Conservation (phyloP, 2,113 vertebrate species). For the Okapia johnstoni region DNA sequence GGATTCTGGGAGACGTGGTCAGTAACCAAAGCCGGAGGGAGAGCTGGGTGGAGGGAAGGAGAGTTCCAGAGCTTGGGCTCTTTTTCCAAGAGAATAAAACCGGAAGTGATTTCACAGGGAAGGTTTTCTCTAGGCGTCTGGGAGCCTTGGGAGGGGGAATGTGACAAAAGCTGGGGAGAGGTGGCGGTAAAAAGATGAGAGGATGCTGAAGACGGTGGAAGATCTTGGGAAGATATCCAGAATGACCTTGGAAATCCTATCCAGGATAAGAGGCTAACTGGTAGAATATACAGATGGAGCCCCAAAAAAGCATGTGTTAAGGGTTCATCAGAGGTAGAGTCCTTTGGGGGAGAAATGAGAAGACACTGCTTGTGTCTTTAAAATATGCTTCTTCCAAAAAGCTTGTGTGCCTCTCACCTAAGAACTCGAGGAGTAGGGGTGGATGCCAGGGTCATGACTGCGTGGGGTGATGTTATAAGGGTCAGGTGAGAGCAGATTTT, state of each 20-base stretch:
- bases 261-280: background rate
- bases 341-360: background rate
- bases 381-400: background rate
- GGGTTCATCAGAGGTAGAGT: background rate
- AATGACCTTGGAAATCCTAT: background rate
- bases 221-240: background rate
- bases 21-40: slow-evolving; percentile 49
- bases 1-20: slow-evolving; percentile 57
- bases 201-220: background rate
- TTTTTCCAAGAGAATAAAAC: slow-evolving; percentile 54
- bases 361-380: background rate
- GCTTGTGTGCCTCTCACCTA: background rate
- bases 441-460: background rate
- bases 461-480: background rate
- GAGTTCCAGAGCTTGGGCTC: slow-evolving; percentile 43
- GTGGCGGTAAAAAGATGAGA: background rate
- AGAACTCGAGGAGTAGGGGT: background rate
- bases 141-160: slow-evolving; percentile 19
- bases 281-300: background rate
- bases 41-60: slow-evolving; percentile 8
- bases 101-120: slow-evolving; percentile 36
- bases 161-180: background rate
- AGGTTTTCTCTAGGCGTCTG: slow-evolving; percentile 43
- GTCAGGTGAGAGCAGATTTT: background rate
- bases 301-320: background rate